Evolutionary conservation across 1,140 invertebrate genomes (phyloP), one percentile per base, ranked within the genome.

Genomic region (Eriosoma lanigerum): DNA sequence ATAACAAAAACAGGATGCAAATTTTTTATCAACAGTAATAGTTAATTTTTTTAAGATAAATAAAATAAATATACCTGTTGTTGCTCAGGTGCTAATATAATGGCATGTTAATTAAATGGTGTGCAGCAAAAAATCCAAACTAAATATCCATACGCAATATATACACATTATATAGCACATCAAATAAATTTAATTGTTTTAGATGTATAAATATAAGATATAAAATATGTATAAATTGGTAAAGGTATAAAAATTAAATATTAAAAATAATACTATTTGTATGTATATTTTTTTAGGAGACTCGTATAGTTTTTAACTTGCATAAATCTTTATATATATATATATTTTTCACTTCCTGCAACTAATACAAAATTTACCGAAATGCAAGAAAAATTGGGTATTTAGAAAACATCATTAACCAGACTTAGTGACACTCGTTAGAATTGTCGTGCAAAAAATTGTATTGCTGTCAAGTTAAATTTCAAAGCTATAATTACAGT

Each of bases 201-300:
- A 19, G 62, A n/a, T n/a, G n/a, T n/a, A n/a, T n/a, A n/a, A n/a
- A n/a, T n/a, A n/a, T n/a, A n/a, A n/a, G n/a, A n/a, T n/a, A n/a
- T n/a, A n/a, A n/a, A n/a, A 64, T 44, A 64, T 64, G 62, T 64
- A 29, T 19, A 64, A 64, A 64, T 38, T 64, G 13, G 62, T 64
- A n/a, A 64, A 64, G 21, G 24, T 58, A 58, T 56, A n/a, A 56
- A n/a, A 8, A 56, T 21, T 56, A 56, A 56, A 56, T 56, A 56
- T 24, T 56, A 56, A 56, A 21, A 56, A 56, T 21, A 56, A 19
- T 10, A 56, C n/a, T 56, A n/a, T 24, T 21, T 56, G 21, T 9
- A 21, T 9, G 21, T 56, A 21, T 21, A n/a, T 56, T n/a, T 56
- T 21, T 56, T 24, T 21, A 24, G 54, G n/a, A 56, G 21, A n/a